Base-by-base conservation (phyloP, 2,888 invertebrate species). In the Pardosa pseudoannulata region DNA sequence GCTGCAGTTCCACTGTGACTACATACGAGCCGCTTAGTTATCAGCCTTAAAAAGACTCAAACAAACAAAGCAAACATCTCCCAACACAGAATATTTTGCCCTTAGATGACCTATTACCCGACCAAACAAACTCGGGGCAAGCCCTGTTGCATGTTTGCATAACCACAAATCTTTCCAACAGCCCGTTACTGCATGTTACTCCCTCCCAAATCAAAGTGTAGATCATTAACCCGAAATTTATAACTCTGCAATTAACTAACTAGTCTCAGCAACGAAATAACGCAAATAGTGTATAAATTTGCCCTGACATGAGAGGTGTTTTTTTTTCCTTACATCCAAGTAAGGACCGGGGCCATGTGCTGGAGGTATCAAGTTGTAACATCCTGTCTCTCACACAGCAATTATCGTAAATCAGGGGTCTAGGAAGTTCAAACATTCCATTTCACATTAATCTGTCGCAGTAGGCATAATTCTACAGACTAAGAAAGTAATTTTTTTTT, bases 401-500 rank as follows among this genome's bases (percentile, higher is more conserved):
- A 78, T 85, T 56, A 79, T 67, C 67, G 73, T 85, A 56, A 46
- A 85, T 85, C 83, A 85, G 71, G 67, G 56, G 67, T 39, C 6
- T 16, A 65, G 31, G 29, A 74, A 64, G 39, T 62, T 50, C 68
- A 74, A 74, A 81, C 81, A 81, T 81, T 68, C 74, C 56, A 81
- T 62, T 62, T 68, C 56, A 39, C 81, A 81, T 81, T 81, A 81
- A 74, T 81, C 81, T 81, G 81, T 81, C 81, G 74, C 56, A 81
- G 11, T 16, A 41, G 39, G 65, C 16, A 74, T 80, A 73, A 67
- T 65, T 80, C 23, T 56, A 23, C 1, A 23, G 2, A 11, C 5
- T 0, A 11, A 23, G 23, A 23, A 56, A 23, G 23, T 16, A 23
- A 23, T 23, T 56, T 56, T 23, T 56, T 56, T 23, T 56, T 56